These are phyloP conservation scores for Heterotis niloticus DNA, from an alignment of 2,113 vertebrate genomes.

Conservation along the genomic window DNA sequence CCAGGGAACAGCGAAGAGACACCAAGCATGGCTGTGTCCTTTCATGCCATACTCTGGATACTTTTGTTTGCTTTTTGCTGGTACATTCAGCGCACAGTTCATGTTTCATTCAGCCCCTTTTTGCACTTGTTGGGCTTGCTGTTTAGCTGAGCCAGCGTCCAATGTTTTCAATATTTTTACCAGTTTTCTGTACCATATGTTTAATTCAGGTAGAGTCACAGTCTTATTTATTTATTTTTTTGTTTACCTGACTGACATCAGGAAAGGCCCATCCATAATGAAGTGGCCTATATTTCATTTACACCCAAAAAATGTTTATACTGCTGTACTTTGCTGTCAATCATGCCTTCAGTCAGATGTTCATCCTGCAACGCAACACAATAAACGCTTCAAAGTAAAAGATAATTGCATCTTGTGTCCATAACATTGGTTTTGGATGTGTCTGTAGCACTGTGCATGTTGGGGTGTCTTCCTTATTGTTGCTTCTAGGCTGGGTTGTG, in stretches of 20 bases:
- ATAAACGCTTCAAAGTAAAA: not conserved
- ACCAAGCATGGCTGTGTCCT: too few relatives aligned
- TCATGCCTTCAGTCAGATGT: not conserved
- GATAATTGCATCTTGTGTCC: not conserved
- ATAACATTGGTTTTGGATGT: not conserved
- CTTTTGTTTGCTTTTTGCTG: not conserved
- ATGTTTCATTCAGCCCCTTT: not conserved
- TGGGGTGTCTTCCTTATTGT: too few relatives aligned
- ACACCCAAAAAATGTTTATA: not conserved
- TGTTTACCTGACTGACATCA: too few relatives aligned
- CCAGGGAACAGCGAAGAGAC: too few relatives aligned
- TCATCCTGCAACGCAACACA: not conserved
- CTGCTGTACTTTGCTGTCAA: not conserved
- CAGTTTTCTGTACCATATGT: not conserved
- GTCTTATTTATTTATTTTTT: too few relatives aligned
- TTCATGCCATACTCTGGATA: not conserved
- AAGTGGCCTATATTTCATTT: not conserved
- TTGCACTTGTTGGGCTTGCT: not conserved
- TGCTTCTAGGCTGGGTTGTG: not conserved
- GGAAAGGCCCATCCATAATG: too few relatives aligned
- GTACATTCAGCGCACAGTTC: not conserved
- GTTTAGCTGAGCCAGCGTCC: not conserved
- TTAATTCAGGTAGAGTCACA: not conserved
- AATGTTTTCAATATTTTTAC: not conserved
- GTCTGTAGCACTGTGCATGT: not conserved